These are phyloP conservation scores for Pseudorhombus dupliciocellatus DNA, from an alignment of 2,113 vertebrate species.

Conservation along the genomic window DNA sequence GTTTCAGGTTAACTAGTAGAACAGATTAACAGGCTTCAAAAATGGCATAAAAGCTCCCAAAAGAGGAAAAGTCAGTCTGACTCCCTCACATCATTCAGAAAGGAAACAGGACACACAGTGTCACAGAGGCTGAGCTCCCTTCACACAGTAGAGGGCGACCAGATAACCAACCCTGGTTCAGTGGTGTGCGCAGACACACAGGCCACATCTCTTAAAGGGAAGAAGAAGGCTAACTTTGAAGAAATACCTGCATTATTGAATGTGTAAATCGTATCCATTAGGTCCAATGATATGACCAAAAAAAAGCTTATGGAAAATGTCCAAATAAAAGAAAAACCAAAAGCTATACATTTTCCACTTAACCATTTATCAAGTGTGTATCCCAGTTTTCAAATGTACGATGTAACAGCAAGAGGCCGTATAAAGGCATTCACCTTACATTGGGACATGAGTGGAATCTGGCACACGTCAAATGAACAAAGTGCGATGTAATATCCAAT, in stretches of 20 bases:
- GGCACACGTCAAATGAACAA: conserved; percentile 10
- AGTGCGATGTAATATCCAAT: conserved; percentile 32
- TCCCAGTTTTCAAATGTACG: conserved; percentile 20
- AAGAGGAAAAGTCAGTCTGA: background rate
- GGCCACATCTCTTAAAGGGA: conserved; percentile 20
- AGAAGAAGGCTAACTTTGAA: conserved; percentile 2
- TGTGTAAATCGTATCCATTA: background rate
- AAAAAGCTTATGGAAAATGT: conserved; percentile 32
- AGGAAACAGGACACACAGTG: conserved; percentile 44
- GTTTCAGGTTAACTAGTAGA: background rate
- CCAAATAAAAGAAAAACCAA: background rate
- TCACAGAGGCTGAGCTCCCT: conserved; percentile 45
- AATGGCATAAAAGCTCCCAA: conserved; percentile 8
- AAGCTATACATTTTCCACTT: conserved; percentile 17
- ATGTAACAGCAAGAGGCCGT: conserved; percentile 24
- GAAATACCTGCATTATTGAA: conserved; percentile 16
- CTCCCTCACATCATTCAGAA: conserved; percentile 27
- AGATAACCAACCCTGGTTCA: conserved; percentile 36
- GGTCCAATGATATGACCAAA: background rate
- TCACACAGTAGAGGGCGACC: conserved; percentile 37
- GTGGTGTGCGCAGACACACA: background rate
- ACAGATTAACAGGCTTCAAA: background rate
- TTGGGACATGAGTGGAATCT: conserved; percentile 13
- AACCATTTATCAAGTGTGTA: conserved; percentile 33
- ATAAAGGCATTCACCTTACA: conserved; percentile 14